Conservation (phyloP, 2,888 invertebrate genomes). For the Drosophila diplacantha region DNA sequence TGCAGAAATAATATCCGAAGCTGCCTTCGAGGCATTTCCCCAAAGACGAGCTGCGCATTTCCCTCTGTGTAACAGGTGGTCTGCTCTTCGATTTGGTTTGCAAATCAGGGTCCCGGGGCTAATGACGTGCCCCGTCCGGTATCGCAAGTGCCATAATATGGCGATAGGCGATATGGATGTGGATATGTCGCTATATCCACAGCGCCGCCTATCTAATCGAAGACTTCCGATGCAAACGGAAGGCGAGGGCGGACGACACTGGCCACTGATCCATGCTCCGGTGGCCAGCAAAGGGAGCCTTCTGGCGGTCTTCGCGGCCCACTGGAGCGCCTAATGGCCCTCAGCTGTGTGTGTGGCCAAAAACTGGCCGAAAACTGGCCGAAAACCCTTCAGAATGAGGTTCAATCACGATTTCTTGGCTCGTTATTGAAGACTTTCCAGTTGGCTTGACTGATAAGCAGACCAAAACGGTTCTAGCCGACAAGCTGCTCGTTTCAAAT, state of each 20-base stretch:
- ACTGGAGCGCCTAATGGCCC: conserved; percentile 1
- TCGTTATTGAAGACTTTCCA: conserved; percentile 3
- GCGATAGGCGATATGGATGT: conserved; percentile 5
- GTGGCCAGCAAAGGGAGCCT: conserved; percentile 8
- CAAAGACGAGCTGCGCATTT: not conserved
- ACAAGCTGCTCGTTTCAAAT: not conserved
- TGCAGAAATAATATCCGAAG: too few relatives aligned
- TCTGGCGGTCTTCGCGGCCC: conserved; percentile 15
- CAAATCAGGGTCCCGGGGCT: conserved; percentile 25
- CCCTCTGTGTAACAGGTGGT: conserved; percentile 4
- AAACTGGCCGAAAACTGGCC: not conserved
- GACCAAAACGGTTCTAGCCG: conserved; percentile 8
- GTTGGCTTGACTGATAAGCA: conserved; percentile 3
- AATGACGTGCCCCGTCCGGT: conserved; percentile 19
- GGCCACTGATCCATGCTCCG: conserved; percentile 33
- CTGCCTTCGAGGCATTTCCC: not conserved
- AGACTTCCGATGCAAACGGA: conserved; percentile 53
- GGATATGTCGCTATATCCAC: not conserved
- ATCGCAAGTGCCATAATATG: not conserved
- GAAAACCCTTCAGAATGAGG: conserved; percentile 1
- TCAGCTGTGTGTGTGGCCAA: conserved; percentile 6
- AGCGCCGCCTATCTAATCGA: conserved; percentile 48
- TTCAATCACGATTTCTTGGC: not conserved
- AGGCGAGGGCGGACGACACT: conserved; percentile 36
- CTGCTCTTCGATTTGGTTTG: conserved; percentile 17